A percentile compares a stretch with the other conserved stretches of the same genome.
These are phyloP conservation scores for Pseudomyrmex pallidus DNA, from an alignment of 1,140 invertebrate genomes.

Conservation along the genomic window DNA sequence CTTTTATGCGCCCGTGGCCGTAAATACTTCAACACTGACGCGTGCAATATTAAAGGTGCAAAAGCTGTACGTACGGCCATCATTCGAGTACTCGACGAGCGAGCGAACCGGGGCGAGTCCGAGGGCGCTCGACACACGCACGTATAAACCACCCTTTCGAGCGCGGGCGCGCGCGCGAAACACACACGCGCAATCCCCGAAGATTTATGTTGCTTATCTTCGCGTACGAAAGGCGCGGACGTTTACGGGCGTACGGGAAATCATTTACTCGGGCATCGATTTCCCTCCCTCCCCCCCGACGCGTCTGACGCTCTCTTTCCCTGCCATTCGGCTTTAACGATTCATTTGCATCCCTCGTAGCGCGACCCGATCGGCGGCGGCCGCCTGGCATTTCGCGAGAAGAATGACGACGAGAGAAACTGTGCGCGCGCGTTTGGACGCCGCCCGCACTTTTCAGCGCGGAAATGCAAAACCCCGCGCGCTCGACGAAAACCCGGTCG, in stretches of 20 bases:
- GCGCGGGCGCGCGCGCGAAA: constrained; percentile 60
- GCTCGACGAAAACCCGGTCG: not conserved
- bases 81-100: constrained; percentile 77
- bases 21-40: constrained; percentile 83
- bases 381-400: constrained; percentile 36
- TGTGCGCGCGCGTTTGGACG: not conserved
- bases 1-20: constrained; percentile 73
- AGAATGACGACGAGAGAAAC: constrained; percentile 6
- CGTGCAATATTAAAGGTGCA: constrained; percentile 82
- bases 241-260: constrained; percentile 62
- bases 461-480: too few relatives aligned
- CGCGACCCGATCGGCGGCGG: constrained; percentile 22
- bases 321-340: constrained; percentile 68
- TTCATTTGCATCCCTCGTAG: constrained; percentile 69
- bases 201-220: constrained; percentile 80
- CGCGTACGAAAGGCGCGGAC: constrained; percentile 64
- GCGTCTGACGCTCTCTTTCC: constrained; percentile 33
- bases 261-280: constrained; percentile 73
- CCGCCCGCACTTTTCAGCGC: not conserved
- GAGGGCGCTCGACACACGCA: constrained; percentile 42
- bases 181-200: constrained; percentile 55
- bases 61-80: constrained; percentile 76
- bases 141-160: constrained; percentile 29
- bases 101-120: constrained; percentile 60
- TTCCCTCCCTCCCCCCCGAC: constrained; percentile 12